Percentiles rank a stretch among this genome's conserved stretches.
Evolutionary conservation across 2,113 vertebrate species (phyloP).

Genomic region (Podarcis cretensis): DNA sequence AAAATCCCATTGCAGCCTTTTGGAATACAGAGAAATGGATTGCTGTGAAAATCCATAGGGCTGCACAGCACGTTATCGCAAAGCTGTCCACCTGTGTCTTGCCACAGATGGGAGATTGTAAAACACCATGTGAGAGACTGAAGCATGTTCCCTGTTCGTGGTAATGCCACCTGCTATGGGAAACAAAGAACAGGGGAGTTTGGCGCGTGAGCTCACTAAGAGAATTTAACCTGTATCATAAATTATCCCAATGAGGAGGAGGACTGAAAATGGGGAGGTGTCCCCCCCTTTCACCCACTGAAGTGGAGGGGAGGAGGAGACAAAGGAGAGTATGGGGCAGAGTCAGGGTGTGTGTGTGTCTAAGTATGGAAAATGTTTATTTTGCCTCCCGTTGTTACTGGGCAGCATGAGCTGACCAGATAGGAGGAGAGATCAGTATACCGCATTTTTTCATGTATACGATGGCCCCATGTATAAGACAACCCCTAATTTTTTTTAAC

Average conservation of each 20-base stretch:
- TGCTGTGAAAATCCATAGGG: conserved; percentile 43
- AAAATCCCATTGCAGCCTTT: conserved; percentile 23
- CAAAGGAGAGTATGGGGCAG: neutral
- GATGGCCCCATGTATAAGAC: too few species aligned
- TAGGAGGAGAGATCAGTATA: neutral
- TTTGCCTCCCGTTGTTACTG: neutral
- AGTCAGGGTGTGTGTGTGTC: too few species aligned
- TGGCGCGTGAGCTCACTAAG: neutral
- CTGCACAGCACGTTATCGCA: conserved; percentile 29
- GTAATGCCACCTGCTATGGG: conserved; percentile 32
- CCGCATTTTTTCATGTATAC: neutral
- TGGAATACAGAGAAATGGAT: conserved; percentile 22
- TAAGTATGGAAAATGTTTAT: neutral
- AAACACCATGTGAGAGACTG: conserved; percentile 24
- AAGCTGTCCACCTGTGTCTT: conserved; percentile 45
- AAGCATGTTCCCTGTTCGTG: neutral
- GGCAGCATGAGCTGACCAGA: neutral
- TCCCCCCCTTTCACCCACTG: neutral
- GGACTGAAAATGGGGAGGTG: neutral
- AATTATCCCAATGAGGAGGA: neutral
- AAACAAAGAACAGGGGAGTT: conserved; percentile 7
- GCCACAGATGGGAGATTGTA: conserved; percentile 33
- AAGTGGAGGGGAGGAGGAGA: neutral
- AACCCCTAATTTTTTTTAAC: too few species aligned
- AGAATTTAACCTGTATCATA: neutral